Evolutionary conservation across 2,797 vertebrate species (phyloP), one percentile per base, ranked within the genome.

Genomic region (Sitta carolinensis): DNA sequence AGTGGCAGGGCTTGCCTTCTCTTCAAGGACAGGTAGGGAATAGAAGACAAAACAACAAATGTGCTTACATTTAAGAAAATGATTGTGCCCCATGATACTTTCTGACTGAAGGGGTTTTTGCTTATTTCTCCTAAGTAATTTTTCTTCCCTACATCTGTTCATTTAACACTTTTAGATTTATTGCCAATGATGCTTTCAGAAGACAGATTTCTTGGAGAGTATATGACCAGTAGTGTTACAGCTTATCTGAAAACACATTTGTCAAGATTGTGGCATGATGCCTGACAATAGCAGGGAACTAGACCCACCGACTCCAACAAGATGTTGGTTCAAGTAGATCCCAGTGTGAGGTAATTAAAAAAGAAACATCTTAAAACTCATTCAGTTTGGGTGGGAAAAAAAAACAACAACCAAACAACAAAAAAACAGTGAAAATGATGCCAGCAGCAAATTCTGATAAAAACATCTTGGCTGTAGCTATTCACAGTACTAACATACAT

Each of bases 1-100:
- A 43, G 25, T 14, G 14, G 4, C 27, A 72, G n/a, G 25, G 2
- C 15, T 79, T 51, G 19, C 18, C 3, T 58, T 87, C 45, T 59
- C 1, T n/a, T 47, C 16, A 40, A 70, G 13, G 15, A 32, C 32
- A 16, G 14, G 17, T 29, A 63, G 36, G 27, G 21, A 83, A 51
- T 8, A 61, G 26, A 77, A 42, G 13, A 78, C 34, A 59, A 58
- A 93, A 17, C 8, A 63, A 22, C 7, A 66, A 57, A 45, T 9
- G 32, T 79, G 9, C 13, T 42, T 42, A 42, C 16, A 12, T 42
- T 72, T 42, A 40, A 55, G 27, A 40, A 90, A 79, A 55, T 23
- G 1, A 30, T n/a, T 2, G 0, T 48, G 32, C 4, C 10, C 47
- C 22, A 16, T 16, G 30, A 32, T 47, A 40, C 8, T 23, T 80